Base-by-base conservation (phyloP, 2,113 vertebrate species). In the Corythoichthys intestinalis region DNA sequence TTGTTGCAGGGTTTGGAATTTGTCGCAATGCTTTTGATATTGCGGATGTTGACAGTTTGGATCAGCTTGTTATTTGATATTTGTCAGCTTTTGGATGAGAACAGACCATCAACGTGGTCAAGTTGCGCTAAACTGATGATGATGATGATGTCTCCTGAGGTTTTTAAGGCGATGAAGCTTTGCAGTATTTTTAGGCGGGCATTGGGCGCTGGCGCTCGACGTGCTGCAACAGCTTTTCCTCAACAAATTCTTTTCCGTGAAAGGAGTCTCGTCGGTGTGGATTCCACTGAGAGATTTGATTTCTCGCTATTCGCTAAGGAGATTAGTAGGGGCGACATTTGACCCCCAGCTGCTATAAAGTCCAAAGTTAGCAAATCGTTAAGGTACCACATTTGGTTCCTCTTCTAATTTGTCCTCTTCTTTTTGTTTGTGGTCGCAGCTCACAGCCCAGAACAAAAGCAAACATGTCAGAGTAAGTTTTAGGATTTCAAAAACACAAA, bases 391-490 rank as follows among this genome's bases (percentile, higher is more conserved):
- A 8, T 28, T 12, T 12, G 0, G 1, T 28, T 53, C 50, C 10
- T 28, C 61, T 13, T 6, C 60, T 28, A 0, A 11, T 49, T 58
- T 57, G 39, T 72, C 62, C 37, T 47, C 48, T 80, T 4, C 44
- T 70, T 47, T 50, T 17, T 75, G 7, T 56, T n/a, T n/a, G 54
- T 60, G 4, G 50, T 12, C 2, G 34, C 44, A 14, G 48, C 54
- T 6, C 46, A 4, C 3, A 58, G 34, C 34, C 56, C 5, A 6
- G 4, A 58, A 34, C 48, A 34, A 20, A 53, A 39, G 70, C 70
- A 88, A 91, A 71, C 71, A 93, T 93, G 92, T 90, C 91, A 68
- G 91, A 92, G 92, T 93, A 74, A 88, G 92, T 63, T 6, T 7
- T 2, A 14, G 2, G 11, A 34, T 28, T 47, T 63, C 6, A 6